Evolutionary conservation across 2,888 invertebrate species (phyloP).

Genomic region (Platerodrilus igneus): DNA sequence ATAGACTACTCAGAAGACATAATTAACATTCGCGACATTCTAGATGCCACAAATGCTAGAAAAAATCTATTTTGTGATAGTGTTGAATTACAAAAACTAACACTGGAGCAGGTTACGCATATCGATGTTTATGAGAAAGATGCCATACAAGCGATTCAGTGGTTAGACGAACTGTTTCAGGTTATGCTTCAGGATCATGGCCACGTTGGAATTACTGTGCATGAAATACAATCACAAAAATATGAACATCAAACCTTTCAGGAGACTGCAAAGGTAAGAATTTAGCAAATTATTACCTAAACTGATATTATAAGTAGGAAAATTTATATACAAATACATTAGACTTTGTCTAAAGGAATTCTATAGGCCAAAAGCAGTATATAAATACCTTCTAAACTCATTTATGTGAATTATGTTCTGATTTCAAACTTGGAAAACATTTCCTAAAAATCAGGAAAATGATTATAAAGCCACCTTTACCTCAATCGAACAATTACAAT

Average conservation of each 20-base stretch:
- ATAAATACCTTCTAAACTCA: no score
- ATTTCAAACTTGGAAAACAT: no score
- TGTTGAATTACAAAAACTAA: slow-evolving; percentile 69
- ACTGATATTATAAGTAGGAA: no score
- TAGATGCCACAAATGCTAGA: slow-evolving; percentile 64
- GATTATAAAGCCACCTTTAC: no score
- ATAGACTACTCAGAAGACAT: slow-evolving; percentile 70
- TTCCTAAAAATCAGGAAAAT: no score
- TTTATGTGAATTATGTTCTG: no score
- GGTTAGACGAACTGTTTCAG: slow-evolving; percentile 71
- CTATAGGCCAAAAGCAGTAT: no score
- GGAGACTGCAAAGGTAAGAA: slow-evolving; percentile 69
- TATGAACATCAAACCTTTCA: slow-evolving; percentile 71
- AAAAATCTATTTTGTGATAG: slow-evolving; percentile 70
- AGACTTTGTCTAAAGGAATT: no score
- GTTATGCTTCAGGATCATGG: slow-evolving; percentile 65
- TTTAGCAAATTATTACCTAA: no score
- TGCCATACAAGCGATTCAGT: slow-evolving; percentile 67
- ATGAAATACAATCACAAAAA: slow-evolving; percentile 70
- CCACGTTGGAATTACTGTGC: slow-evolving; percentile 67
- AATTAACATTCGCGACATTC: slow-evolving; percentile 64
- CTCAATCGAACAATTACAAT: no score
- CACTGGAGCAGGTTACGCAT: slow-evolving; percentile 72
- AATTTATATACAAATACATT: no score
- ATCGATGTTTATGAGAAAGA: slow-evolving; percentile 73